Evolutionary conservation across 2,888 invertebrate species (phyloP).

Genomic region (Siphonodentalium dalli): DNA sequence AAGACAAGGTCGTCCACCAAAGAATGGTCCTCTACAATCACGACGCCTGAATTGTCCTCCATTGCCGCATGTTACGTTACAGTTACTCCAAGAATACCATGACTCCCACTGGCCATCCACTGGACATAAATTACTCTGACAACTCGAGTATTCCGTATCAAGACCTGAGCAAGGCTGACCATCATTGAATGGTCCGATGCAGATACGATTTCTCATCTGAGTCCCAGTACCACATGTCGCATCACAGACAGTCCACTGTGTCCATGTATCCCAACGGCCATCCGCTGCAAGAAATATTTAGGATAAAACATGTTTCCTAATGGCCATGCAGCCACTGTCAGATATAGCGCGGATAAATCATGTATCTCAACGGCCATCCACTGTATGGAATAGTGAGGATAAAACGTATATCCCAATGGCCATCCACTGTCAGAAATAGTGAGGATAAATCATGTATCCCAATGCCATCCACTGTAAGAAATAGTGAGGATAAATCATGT

Average conservation of each 20-base stretch:
- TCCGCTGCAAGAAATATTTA: slow-evolving; percentile 36
- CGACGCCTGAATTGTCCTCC: slow-evolving; percentile 38
- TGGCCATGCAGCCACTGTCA: slow-evolving; percentile 40
- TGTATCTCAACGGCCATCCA: no score
- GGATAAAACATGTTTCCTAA: no score
- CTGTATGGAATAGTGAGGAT: no score
- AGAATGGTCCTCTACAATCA: slow-evolving; percentile 37
- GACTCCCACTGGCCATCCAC: slow-evolving; percentile 51
- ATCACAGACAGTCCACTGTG: slow-evolving; percentile 32
- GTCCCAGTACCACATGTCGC: slow-evolving; percentile 39
- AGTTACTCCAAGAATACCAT: slow-evolving; percentile 49
- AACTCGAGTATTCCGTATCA: slow-evolving; percentile 23
- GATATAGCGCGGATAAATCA: no score
- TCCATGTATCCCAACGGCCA: slow-evolving; percentile 36
- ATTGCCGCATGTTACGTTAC: slow-evolving; percentile 51
- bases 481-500: no score
- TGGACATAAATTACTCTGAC: slow-evolving; percentile 39
- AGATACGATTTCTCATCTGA: slow-evolving; percentile 26
- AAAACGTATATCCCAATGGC: no score
- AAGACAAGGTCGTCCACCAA: slow-evolving; percentile 46
- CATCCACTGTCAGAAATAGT: no score
- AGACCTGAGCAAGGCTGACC: slow-evolving; percentile 31
- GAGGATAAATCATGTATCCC: no score
- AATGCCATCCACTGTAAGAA: slow-evolving; percentile 44
- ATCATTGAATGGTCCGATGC: slow-evolving; percentile 33